Conservation (phyloP, 92 coral and sea anemone genomes). For the Palythoa grandiflora region DNA sequence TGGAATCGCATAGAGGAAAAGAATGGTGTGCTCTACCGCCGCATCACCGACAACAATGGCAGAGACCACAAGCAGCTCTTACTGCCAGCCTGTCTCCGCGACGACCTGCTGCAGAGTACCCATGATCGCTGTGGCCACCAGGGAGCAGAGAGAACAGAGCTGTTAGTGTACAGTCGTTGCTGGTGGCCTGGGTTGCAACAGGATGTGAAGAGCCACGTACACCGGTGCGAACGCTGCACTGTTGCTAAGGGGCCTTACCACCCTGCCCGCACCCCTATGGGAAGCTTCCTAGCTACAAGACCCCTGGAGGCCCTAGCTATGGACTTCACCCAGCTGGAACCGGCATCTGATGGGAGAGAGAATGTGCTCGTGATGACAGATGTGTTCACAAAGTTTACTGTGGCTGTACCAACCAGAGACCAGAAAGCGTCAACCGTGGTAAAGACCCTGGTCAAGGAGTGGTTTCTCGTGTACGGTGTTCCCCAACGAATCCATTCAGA, state of each 20-base stretch:
- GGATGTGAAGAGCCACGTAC: conserved; percentile 53
- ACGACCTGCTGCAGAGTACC: too few species aligned
- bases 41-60: too few species aligned
- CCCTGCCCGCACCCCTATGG: conserved; percentile 34
- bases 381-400: too few species aligned
- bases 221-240: conserved; percentile 60
- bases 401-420: not conserved
- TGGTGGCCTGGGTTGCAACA: conserved; percentile 74
- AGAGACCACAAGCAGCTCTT: too few species aligned
- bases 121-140: too few species aligned
- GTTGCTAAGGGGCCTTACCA: conserved; percentile 69
- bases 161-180: conserved; percentile 18
- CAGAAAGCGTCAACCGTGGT: not conserved
- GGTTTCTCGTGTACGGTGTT: not conserved
- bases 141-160: too few species aligned
- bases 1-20: not conserved
- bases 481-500: not conserved
- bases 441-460: not conserved
- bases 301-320: conserved; percentile 72
- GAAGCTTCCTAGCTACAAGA: conserved; percentile 42
- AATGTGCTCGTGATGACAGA: too few species aligned
- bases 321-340: conserved; percentile 36
- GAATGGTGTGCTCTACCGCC: too few species aligned
- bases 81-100: too few species aligned
- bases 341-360: too few species aligned